Percentiles rank a stretch among this genome's conserved stretches.
Conservation (phyloP, 2,113 vertebrate genomes). For the Parus major region DNA sequence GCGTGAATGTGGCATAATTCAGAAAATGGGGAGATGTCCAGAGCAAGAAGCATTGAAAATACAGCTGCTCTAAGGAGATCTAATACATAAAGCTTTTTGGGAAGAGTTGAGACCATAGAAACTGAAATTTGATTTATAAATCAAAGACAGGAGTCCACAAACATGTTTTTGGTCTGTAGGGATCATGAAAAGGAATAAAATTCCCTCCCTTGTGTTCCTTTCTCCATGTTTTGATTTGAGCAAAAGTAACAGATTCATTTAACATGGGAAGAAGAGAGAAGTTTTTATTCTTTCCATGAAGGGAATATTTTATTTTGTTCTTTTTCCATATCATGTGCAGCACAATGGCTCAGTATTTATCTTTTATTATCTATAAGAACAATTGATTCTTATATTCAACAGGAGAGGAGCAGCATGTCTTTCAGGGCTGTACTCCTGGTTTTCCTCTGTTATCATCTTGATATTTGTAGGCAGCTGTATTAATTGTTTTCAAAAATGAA, state of each 20-base stretch:
- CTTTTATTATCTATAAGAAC: not conserved
- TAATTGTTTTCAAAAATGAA: not conserved
- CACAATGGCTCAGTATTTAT: not conserved
- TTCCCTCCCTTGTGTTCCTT: rapidly evolving
- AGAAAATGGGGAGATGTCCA: not conserved
- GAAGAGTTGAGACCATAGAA: not conserved
- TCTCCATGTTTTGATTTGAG: not conserved
- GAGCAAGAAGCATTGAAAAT: not conserved
- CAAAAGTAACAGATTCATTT: not conserved
- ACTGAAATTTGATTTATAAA: not conserved
- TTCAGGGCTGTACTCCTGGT: not conserved
- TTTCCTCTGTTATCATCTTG: not conserved
- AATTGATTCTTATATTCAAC: not conserved
- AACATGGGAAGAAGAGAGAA: not conserved
- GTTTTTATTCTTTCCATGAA: not conserved
- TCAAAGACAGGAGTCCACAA: not conserved
- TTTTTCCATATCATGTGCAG: not conserved
- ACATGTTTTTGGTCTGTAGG: not conserved
- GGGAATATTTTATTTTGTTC: not conserved
- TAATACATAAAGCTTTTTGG: not conserved
- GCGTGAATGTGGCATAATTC: not conserved
- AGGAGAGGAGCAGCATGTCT: not conserved
- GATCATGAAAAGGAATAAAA: not conserved
- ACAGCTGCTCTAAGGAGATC: not conserved
- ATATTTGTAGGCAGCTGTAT: not conserved